Evolutionary conservation across 2,113 vertebrate species (phyloP).

Genomic region (Syngnathus floridae): DNA sequence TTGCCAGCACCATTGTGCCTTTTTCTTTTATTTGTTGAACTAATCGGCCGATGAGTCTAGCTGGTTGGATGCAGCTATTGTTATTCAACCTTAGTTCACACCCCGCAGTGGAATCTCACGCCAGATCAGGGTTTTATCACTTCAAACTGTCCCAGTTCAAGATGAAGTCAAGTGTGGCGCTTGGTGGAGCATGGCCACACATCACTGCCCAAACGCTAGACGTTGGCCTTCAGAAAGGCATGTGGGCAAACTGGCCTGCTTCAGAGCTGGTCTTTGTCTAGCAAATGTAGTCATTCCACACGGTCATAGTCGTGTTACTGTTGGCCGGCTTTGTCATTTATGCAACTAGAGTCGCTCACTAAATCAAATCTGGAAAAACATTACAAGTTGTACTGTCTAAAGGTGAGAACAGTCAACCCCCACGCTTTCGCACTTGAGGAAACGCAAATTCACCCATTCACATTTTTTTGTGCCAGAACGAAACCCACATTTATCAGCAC

Average conservation of each 20-base stretch:
- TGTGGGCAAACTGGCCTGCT: slow-evolving; percentile 28
- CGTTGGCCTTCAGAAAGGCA: slow-evolving; percentile 37
- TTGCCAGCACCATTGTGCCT: background rate
- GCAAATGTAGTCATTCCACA: slow-evolving; percentile 21
- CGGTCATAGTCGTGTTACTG: slow-evolving; percentile 18
- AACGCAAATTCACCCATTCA: too few relatives aligned
- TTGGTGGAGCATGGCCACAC: background rate
- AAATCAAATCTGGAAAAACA: slow-evolving; percentile 35
- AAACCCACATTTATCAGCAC: too few relatives aligned
- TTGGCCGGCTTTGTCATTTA: slow-evolving; percentile 29
- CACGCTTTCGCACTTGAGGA: too few relatives aligned
- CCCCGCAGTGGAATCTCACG: background rate
- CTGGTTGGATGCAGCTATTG: background rate
- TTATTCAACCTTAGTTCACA: background rate
- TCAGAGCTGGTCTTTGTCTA: slow-evolving; percentile 17
- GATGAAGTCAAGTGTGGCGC: background rate
- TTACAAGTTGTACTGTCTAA: slow-evolving; percentile 36
- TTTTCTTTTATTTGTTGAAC: background rate
- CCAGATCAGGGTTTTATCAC: background rate
- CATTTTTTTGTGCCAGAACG: too few relatives aligned
- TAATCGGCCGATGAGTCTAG: too few relatives aligned
- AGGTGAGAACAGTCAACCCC: slow-evolving; percentile 3
- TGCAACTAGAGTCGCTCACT: slow-evolving; percentile 30
- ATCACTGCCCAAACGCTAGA: background rate
- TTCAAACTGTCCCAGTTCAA: background rate